Conservation (phyloP, 1,140 invertebrate species). For the Caenorhabditis remanei region DNA sequence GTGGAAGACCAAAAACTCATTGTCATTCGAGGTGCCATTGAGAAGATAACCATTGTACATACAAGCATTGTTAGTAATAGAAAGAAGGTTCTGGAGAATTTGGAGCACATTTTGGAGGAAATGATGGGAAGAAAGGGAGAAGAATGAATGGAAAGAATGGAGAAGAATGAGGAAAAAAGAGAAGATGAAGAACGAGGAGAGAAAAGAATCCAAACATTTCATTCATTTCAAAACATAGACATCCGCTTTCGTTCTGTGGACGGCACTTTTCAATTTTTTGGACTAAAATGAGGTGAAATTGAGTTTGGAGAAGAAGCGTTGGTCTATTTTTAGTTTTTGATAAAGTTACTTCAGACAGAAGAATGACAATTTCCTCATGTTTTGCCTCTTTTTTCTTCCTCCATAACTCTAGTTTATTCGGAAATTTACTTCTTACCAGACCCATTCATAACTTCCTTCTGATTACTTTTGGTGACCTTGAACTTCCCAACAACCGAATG, state of each 20-base stretch:
- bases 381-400: no score
- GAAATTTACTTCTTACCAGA: no score
- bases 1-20: constrained; percentile 18
- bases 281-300: neutral
- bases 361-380: no score
- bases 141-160: constrained; percentile 6
- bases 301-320: no score
- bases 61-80: constrained; percentile 32
- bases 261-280: neutral
- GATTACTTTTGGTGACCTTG: no score
- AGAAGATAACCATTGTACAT: constrained; percentile 27
- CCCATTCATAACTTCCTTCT: no score
- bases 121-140: neutral
- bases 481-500: no score
- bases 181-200: constrained; percentile 12
- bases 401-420: no score
- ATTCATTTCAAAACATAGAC: constrained; percentile 47
- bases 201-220: constrained; percentile 40
- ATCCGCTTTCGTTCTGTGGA: neutral
- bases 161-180: no score
- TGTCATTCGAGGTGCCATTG: constrained; percentile 36
- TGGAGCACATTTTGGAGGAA: constrained; percentile 8
- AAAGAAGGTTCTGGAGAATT: constrained; percentile 44
- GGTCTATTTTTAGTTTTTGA: no score
- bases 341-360: no score